Percentiles rank a stretch among this genome's conserved stretches.
Evolutionary conservation across 1,140 invertebrate species (phyloP).

Genomic region (Pteromalus puparum): DNA sequence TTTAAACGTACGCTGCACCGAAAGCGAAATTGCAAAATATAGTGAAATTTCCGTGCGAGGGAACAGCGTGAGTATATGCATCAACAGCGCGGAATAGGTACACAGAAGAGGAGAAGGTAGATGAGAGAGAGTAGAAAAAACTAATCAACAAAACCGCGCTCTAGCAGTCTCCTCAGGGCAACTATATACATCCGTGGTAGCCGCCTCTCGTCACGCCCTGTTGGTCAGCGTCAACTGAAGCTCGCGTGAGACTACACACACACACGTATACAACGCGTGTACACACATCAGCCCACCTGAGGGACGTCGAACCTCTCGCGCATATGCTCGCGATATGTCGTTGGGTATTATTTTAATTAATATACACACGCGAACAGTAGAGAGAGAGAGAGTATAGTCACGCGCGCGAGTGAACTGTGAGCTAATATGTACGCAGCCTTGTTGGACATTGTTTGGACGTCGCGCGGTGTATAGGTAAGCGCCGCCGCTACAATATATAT

Average conservation of each 20-base stretch:
- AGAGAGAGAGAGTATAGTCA: neutral
- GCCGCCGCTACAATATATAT: neutral
- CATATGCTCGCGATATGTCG: neutral
- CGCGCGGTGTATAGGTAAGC: constrained; percentile 26
- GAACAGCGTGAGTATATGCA: neutral
- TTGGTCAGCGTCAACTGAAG: neutral
- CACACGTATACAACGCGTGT: neutral
- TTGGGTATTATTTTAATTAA: constrained; percentile 43
- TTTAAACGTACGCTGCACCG: too few relatives aligned
- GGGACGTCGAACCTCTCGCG: neutral
- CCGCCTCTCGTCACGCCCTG: neutral
- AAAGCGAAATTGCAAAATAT: neutral
- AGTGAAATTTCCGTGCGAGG: neutral
- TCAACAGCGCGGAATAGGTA: neutral
- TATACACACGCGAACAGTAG: neutral
- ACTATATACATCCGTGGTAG: neutral
- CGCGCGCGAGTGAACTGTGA: constrained; percentile 29
- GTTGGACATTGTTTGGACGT: constrained; percentile 73
- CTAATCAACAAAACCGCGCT: neutral
- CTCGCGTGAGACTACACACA: constrained; percentile 1
- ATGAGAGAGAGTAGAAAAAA: neutral
- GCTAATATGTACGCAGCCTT: constrained; percentile 73
- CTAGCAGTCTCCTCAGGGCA: neutral
- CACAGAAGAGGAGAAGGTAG: neutral
- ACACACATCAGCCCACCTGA: neutral